phyloP scores from a whole-genome alignment of 2,888 invertebrate species.

The Crossocerus cetratus region DNA sequence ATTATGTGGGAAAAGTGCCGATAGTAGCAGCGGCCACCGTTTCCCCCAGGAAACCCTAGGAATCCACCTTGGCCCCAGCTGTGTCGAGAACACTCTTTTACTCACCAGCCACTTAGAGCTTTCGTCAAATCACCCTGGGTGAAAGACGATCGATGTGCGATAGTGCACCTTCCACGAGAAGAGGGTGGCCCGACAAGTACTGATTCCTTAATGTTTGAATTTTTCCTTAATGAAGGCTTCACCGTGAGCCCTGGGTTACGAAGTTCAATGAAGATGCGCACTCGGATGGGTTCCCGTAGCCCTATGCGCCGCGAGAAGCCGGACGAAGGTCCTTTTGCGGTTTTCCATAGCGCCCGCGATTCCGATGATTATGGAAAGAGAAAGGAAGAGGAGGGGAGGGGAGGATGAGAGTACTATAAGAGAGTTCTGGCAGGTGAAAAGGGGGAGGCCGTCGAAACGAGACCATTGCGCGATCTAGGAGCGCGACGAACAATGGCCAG shows the following conservation, averaged over 20 bases:
- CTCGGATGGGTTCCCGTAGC: slow-evolving; percentile 15
- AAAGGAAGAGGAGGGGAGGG: slow-evolving; percentile 1
- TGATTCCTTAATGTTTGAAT: no score
- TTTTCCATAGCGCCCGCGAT: background rate
- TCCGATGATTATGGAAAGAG: background rate
- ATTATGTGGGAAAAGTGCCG: slow-evolving; percentile 32
- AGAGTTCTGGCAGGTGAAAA: slow-evolving; percentile 14
- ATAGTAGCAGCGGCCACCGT: slow-evolving; percentile 14
- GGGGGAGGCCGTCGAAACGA: slow-evolving; percentile 16
- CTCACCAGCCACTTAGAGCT: no score
- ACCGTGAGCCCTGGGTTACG: background rate
- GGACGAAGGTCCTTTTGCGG: background rate
- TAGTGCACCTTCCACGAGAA: no score
- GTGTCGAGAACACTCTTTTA: background rate
- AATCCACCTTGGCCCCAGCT: slow-evolving; percentile 6
- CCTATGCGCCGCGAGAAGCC: background rate
- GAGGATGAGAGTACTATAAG: slow-evolving; percentile 23
- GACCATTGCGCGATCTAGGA: slow-evolving; percentile 36
- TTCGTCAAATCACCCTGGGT: no score
- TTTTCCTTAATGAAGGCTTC: no score
- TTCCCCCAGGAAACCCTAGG: slow-evolving; percentile 21
- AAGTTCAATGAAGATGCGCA: no score
- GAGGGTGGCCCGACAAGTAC: no score
- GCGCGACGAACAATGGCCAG: slow-evolving; percentile 48
- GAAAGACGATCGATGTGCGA: no score